phyloP scores from a whole-genome alignment of 2,797 vertebrate genomes.

The Anguilla anguilla region DNA sequence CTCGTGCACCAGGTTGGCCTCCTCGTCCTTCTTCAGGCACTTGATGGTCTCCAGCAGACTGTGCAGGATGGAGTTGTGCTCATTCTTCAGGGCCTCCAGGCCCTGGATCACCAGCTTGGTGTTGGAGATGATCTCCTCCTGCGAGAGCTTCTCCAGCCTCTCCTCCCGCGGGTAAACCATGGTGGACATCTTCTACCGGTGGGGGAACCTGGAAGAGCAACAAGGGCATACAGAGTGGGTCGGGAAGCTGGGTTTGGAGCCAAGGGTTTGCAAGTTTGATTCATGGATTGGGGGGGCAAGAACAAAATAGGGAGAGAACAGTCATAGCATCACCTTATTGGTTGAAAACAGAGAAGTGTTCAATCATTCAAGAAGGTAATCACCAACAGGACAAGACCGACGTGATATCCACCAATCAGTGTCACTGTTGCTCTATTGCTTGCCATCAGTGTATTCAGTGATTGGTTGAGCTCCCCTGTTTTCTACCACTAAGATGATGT shows the following conservation, averaged over 20 bases:
- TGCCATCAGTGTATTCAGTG: too few species aligned
- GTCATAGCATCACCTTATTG: not conserved
- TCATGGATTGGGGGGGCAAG: too few species aligned
- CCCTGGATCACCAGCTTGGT: conserved; percentile 97
- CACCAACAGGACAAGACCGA: too few species aligned
- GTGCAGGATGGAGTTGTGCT: conserved; percentile 97
- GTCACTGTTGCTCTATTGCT: too few species aligned
- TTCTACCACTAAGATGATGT: too few species aligned
- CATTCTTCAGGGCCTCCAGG: conserved; percentile 94
- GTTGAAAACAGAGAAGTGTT: not conserved
- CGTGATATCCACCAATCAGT: too few species aligned
- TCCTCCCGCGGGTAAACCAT: conserved; percentile 91
- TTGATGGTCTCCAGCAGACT: conserved; percentile 97
- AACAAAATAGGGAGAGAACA: not conserved
- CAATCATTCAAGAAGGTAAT: not conserved
- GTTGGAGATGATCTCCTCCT: conserved; percentile 99
- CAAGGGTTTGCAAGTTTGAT: too few species aligned
- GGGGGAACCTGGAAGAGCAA: conserved; percentile 59
- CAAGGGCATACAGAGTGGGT: not conserved
- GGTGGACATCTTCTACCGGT: conserved; percentile 80
- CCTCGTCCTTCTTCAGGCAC: conserved; percentile 97
- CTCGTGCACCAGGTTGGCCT: conserved; percentile 94
- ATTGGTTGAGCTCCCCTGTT: too few species aligned
- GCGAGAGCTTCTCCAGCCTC: conserved; percentile 92
- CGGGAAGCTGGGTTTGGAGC: too few species aligned